A percentile compares a stretch with the other conserved stretches of the same genome.
phyloP scores from a whole-genome alignment of 2,888 invertebrate species.

The Drosophila neonasuta region DNA sequence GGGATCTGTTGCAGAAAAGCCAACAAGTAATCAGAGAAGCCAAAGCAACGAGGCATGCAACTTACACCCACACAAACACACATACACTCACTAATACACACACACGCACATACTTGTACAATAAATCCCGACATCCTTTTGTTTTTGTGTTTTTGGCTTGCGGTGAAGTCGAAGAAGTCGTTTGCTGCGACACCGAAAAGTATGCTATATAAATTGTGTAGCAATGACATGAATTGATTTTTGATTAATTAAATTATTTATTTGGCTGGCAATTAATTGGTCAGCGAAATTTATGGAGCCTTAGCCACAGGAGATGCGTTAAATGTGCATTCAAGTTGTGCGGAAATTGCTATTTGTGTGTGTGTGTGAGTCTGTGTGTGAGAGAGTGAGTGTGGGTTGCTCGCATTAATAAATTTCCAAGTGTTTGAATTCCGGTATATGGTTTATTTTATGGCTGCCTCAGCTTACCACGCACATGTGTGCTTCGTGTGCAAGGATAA shows the following conservation, averaged over 20 bases:
- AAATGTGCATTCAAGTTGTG: constrained; percentile 41
- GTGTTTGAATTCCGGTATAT: constrained; percentile 57
- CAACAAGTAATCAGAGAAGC: constrained; percentile 23
- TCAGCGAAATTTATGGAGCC: constrained; percentile 42
- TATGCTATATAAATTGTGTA: constrained; percentile 9
- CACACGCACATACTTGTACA: constrained; percentile 1
- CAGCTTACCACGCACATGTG: constrained; percentile 61
- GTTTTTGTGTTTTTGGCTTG: constrained; percentile 35
- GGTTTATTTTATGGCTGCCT: constrained; percentile 64
- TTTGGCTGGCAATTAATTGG: constrained; percentile 42
- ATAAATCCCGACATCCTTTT: constrained; percentile 37
- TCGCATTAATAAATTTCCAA: constrained; percentile 72
- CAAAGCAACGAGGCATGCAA: constrained; percentile 45
- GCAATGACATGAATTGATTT: constrained; percentile 35
- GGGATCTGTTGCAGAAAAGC: constrained; percentile 27
- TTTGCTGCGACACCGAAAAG: neutral
- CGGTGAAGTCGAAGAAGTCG: neutral
- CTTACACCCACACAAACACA: constrained; percentile 29
- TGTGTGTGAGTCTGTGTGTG: neutral
- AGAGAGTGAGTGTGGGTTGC: constrained; percentile 1
- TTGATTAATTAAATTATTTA: constrained; percentile 64
- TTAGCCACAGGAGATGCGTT: constrained; percentile 35
- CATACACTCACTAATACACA: constrained; percentile 4
- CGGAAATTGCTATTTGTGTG: constrained; percentile 31
- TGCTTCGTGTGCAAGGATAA: constrained; percentile 42